A percentile compares a stretch with the other conserved stretches of the same genome.
These are phyloP conservation scores for Chrysolina haemoptera DNA, from an alignment of 2,888 invertebrate species.

Conservation along the genomic window DNA sequence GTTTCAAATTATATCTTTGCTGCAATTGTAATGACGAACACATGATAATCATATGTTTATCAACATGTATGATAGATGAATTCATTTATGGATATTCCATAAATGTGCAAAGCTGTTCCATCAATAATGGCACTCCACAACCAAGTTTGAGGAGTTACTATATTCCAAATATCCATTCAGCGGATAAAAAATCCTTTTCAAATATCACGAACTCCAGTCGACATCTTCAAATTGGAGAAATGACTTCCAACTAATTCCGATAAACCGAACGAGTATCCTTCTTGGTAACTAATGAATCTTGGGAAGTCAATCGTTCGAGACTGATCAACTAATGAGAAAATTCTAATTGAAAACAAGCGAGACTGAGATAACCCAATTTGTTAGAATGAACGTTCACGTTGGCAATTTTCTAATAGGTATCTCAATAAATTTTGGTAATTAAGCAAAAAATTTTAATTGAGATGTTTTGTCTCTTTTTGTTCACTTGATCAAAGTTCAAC, in stretches of 20 bases:
- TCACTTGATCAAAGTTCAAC: neutral
- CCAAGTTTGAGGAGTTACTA: neutral
- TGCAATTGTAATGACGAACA: too few species aligned
- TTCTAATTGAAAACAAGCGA: constrained; percentile 37
- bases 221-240: constrained; percentile 5
- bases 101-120: too few species aligned
- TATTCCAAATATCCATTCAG: neutral
- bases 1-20: too few species aligned
- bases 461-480: neutral
- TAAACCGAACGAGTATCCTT: neutral
- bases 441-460: neutral
- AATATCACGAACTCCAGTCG: neutral
- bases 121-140: too few species aligned
- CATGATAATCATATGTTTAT: too few species aligned
- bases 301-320: constrained; percentile 11
- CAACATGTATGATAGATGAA: too few species aligned
- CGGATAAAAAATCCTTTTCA: neutral
- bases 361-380: constrained; percentile 34
- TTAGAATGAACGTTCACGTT: constrained; percentile 29
- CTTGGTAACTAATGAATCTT: constrained; percentile 21
- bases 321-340: constrained; percentile 28
- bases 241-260: neutral
- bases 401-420: constrained; percentile 11
- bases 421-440: constrained; percentile 12
- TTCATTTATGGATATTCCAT: too few species aligned